Evolutionary conservation across 2,888 invertebrate genomes (phyloP), one percentile per base, ranked within the genome.

Genomic region (Tanytarsus gracilentus): DNA sequence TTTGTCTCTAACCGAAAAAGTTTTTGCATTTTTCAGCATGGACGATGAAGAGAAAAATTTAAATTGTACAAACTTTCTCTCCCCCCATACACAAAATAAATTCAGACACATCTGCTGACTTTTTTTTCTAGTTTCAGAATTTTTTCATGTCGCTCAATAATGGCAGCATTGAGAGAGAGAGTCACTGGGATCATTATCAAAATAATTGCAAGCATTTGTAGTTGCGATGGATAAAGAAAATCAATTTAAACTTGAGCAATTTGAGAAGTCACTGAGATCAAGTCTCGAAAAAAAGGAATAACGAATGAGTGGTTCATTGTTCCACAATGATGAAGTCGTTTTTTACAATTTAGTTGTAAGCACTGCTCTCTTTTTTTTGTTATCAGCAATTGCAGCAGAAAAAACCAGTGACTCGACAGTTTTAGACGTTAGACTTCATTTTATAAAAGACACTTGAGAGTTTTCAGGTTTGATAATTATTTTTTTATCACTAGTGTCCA

Each of bases 351-450:
- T 44, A 8, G 7, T 7, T 44, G 7, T 44, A 8, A 16, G 9
- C n/a, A n/a, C 4, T 30, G 14, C 1, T n/a, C 14, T 2, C 21
- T 30, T 52, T 33, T 25, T 49, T 49, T 49, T 50, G 30, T 36
- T 53, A 53, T 53, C 53, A 36, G 30, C 53, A 36, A 39, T 33
- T 53, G 53, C 56, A 56, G 8, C 14, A 14, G 29, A 56, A 56
- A 50, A 30, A 44, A 56, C 44, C 40, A 56, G 33, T 56, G 56
- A 56, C 26, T 56, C 40, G 26, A 44, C 56, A 33, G 18, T 53
- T 53, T 18, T 53, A 44, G 11, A 23, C 29, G 33, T 36, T 36
- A 29, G 29, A 44, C 44, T 27, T 50, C 29, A 50, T 26, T 50
- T 27, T 16, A 27, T 50, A 30, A 30, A 30, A 8, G 33, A 30